Conservation (phyloP, 2,888 invertebrate genomes). For the Neoascia interrupta region DNA sequence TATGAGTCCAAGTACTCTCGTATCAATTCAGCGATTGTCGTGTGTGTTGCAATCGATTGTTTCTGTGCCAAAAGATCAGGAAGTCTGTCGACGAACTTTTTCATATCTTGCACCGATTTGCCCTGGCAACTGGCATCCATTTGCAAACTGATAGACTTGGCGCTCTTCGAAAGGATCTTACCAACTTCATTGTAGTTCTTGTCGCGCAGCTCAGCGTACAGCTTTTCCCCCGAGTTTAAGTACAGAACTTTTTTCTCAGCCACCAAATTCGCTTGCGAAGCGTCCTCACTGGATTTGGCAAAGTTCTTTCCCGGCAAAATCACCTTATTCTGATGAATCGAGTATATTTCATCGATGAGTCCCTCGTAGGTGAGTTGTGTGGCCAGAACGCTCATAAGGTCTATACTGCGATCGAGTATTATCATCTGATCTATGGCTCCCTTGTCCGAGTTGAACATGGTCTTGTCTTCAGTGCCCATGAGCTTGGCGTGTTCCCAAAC, state of each 20-base stretch:
- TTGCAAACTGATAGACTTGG: conserved; percentile 91
- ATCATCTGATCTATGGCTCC: conserved; percentile 92
- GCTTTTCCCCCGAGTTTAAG: conserved; percentile 92
- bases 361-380: conserved; percentile 99
- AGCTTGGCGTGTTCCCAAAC: conserved; percentile 93
- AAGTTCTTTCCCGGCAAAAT: conserved; percentile 93
- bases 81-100: conserved; percentile 93
- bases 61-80: conserved; percentile 93
- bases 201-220: conserved; percentile 94
- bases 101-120: conserved; percentile 96
- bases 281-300: conserved; percentile 83
- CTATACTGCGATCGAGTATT: conserved; percentile 93
- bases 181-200: conserved; percentile 96
- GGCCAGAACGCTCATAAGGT: conserved; percentile 93
- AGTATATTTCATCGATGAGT: conserved; percentile 96
- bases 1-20: conserved; percentile 89
- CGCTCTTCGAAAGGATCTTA: conserved; percentile 90
- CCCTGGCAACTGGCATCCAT: conserved; percentile 91
- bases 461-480: conserved; percentile 84
- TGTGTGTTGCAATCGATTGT: conserved; percentile 92
- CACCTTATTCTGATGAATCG: conserved; percentile 89
- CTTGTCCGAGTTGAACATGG: conserved; percentile 80
- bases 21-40: conserved; percentile 95
- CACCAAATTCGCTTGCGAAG: conserved; percentile 69
- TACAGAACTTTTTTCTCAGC: conserved; percentile 87